Evolutionary conservation across 2,888 invertebrate species (phyloP), one percentile per base, ranked within the genome.

Genomic region (Octodonta nipae): DNA sequence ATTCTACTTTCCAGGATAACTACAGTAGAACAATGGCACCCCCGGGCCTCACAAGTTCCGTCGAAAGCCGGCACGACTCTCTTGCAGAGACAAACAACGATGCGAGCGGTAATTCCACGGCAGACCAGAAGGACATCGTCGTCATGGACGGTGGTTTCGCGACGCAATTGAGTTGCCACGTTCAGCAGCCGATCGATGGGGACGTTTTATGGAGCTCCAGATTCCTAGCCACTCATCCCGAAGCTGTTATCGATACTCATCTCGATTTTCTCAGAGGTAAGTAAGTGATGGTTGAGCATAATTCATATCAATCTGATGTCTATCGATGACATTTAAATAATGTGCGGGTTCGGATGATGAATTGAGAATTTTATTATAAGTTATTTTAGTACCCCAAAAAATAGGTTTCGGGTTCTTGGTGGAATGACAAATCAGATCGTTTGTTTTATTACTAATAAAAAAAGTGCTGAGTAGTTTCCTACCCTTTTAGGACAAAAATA

Each of bases 171-270:
- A 75, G 77, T 2, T 75, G 75, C 30, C 78, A 83, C 57, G 78
- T 83, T 12, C 74, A 76, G 1, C 71, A 76, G 43, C 72, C 73
- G 33, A 78, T 86, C 35, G 82, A 87, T 55, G 81, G 81, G 1
- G 86, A 91, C 59, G 86, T 88, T 1, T 60, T 92, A 16, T 92
- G 89, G 91, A 87, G 85, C 51, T 79, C 88, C 4, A 70, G 82
- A 36, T 81, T 85, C 51, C 68, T 91, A 39, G 71, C 76, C 35
- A 81, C 81, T 2, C 71, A 86, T 58, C 84, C 84, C 2, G 70
- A 79, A 8, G 83, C 83, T 31, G 77, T 91, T 32, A 70, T 79
- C 40, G 71, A 74, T 44, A 80, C 84, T 1, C 91, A 91, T 60
- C 64, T 82, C 49, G 87, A 82, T 55, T 88, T 83, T 56, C 61